These are phyloP conservation scores for Falco columbarius DNA, from an alignment of 2,797 vertebrate species.

Conservation along the genomic window DNA sequence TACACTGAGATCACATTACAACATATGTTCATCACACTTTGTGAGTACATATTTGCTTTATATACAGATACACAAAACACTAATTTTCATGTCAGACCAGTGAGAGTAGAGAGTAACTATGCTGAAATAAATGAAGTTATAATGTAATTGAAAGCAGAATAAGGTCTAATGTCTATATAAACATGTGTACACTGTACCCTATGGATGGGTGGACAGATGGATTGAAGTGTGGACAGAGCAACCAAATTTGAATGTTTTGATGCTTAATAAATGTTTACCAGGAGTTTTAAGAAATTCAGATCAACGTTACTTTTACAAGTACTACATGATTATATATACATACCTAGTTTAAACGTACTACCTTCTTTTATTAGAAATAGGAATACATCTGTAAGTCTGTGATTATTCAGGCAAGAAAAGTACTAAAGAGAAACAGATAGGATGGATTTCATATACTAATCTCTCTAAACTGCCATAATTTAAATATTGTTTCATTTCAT, in stretches of 20 bases:
- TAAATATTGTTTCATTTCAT: neutral
- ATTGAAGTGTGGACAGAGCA: neutral
- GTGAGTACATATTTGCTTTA: neutral
- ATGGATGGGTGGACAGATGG: neutral
- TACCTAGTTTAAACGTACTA: neutral
- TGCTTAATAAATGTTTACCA: neutral
- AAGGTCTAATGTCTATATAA: neutral
- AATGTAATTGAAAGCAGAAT: neutral
- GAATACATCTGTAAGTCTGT: neutral
- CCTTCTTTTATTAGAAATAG: neutral
- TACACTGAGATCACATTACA: constrained; percentile 37
- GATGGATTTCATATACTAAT: neutral
- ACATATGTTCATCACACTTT: neutral
- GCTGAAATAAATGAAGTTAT: neutral
- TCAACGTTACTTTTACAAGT: neutral
- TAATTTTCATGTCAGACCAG: neutral
- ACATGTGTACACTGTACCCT: accelerated
- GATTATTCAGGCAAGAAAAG: neutral
- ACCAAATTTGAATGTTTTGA: neutral
- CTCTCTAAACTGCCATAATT: neutral
- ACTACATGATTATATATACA: neutral
- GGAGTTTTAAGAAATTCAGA: neutral
- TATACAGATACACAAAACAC: neutral
- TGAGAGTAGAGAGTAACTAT: neutral
- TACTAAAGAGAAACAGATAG: neutral